Evolutionary conservation across 2,113 vertebrate genomes (phyloP), one percentile per base, ranked within the genome.

Genomic region (Chelonoidis abingdonii): DNA sequence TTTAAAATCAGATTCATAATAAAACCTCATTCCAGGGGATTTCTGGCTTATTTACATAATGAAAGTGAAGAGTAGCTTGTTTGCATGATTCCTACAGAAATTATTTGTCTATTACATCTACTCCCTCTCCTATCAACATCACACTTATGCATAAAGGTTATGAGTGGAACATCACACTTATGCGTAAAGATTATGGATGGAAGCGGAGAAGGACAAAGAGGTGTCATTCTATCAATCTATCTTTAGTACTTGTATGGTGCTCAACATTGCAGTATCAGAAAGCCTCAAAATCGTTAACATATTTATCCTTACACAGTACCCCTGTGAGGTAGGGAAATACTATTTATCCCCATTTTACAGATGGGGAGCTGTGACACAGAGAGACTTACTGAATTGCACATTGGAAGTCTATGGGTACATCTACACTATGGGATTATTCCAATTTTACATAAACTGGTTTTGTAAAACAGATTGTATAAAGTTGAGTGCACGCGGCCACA

Each of bases 1-100:
- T 97, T 97, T 97, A 95, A 95, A 92, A 87, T 31, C 91, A 90
- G 94, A 95, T 93, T 96, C 94, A 95, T 92, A 95, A 96, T 97
- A 96, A 97, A 96, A 94, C 29, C 3, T 0, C 76, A 81, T 88
- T 91, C 91, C 86, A 24, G 17, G 79, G 86, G 91, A 85, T 24
- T 89, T 65, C 5, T 95, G 91, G 92, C 94, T 97, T 97, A 95
- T 95, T 96, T 56, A 86, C 80, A 79, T 50, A 79, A 76, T 90
- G 88, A 17, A 94, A 89, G 69, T 35, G 44, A 57, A 79, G 31
- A 79, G 50, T 41, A 65, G 19, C 80, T 81, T n/a, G 80, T 96
- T 88, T 97, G 91, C 69, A 50, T 91, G 78, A 83, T 76, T 95
- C 16, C 85, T 62, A 13, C 10, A 89, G 83, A 89, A 90, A 57